Conservation (phyloP, 2,888 invertebrate genomes). For the Aleiodes leptofemur region DNA sequence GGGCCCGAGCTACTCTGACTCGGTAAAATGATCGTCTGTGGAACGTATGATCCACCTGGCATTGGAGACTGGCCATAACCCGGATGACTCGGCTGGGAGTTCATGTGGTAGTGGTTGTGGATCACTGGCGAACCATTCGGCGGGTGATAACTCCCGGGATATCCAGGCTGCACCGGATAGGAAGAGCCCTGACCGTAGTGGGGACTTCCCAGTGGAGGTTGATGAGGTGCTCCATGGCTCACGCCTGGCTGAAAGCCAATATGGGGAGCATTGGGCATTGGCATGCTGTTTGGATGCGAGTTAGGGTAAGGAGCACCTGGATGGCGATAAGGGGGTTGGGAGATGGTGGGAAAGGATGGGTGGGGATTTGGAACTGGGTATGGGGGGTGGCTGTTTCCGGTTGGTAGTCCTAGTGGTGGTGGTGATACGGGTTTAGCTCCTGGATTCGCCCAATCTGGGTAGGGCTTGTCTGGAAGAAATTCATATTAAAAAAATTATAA, state of each 20-base stretch:
- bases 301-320: not conserved
- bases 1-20: conserved; percentile 60
- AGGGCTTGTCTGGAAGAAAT: not conserved
- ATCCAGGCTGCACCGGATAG: not conserved
- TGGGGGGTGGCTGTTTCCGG: conserved; percentile 22
- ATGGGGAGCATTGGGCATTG: not conserved
- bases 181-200: not conserved
- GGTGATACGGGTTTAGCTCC: conserved; percentile 6
- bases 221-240: not conserved
- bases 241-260: not conserved
- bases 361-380: conserved; percentile 9
- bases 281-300: not conserved
- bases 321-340: not conserved
- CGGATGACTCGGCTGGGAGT: conserved; percentile 50
- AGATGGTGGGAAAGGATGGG: not conserved
- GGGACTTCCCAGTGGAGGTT: not conserved
- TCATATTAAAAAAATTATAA: not conserved
- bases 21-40: conserved; percentile 65
- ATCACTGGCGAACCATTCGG: conserved; percentile 3
- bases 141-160: not conserved
- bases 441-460: conserved; percentile 21
- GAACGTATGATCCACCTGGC: conserved; percentile 52
- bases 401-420: conserved; percentile 12
- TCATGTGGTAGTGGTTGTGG: conserved; percentile 48
- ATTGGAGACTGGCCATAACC: conserved; percentile 47